These are phyloP conservation scores for Gortyna flavago DNA, from an alignment of 2,888 invertebrate species.

Conservation along the genomic window DNA sequence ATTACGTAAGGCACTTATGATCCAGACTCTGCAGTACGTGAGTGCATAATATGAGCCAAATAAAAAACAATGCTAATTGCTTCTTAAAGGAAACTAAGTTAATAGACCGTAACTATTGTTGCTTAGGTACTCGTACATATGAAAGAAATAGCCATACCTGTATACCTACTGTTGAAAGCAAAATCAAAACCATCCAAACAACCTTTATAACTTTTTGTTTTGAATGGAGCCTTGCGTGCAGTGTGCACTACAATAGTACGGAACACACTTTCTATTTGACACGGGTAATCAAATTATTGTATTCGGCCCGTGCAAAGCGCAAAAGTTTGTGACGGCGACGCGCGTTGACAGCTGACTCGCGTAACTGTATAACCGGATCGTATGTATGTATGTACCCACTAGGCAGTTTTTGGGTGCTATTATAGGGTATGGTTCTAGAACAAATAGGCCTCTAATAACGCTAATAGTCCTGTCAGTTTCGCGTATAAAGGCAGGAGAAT, in stretches of 20 bases:
- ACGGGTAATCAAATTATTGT: constrained; percentile 39
- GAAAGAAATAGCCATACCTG: background rate
- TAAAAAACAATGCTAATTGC: background rate
- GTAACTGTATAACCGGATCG: constrained; percentile 14
- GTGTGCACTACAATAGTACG: background rate
- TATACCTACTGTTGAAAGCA: background rate
- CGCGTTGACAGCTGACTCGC: constrained; percentile 1
- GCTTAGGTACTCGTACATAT: background rate
- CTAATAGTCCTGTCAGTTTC: too few species aligned
- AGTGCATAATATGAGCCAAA: background rate
- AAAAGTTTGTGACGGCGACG: constrained; percentile 21
- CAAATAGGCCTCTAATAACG: too few species aligned
- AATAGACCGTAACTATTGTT: background rate
- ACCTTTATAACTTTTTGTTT: background rate
- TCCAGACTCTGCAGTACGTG: background rate
- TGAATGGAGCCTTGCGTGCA: background rate
- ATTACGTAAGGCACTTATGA: background rate
- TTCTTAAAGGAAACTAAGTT: background rate
- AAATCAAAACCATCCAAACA: background rate
- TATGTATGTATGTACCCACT: background rate
- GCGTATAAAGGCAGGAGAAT: too few species aligned
- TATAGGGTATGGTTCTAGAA: background rate
- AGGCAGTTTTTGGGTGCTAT: background rate
- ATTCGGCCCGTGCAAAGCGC: constrained; percentile 1
- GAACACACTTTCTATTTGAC: constrained; percentile 23